phyloP scores from a whole-genome alignment of 2,113 vertebrate species.

The Onychostoma macrolepis region DNA sequence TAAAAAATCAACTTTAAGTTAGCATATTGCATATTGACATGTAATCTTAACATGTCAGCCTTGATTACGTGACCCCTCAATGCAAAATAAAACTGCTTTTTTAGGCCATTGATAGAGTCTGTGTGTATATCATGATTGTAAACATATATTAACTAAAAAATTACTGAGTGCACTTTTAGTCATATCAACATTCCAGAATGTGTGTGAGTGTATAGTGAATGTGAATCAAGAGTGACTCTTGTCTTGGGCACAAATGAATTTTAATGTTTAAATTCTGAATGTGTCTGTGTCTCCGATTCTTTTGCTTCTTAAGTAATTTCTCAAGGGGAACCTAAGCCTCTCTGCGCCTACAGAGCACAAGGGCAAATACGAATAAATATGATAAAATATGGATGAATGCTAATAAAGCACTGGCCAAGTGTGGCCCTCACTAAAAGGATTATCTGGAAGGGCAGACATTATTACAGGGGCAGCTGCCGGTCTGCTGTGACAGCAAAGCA shows the following conservation, averaged over 20 bases:
- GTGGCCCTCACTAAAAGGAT: conserved; percentile 36
- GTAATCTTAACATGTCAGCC: neutral
- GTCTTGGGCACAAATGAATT: conserved; percentile 21
- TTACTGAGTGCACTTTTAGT: neutral
- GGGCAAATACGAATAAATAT: conserved; percentile 45
- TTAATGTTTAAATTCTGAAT: conserved; percentile 37
- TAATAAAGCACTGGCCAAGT: conserved; percentile 37
- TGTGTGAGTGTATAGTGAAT: conserved; percentile 3
- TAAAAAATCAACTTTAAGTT: neutral
- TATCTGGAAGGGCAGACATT: conserved; percentile 30
- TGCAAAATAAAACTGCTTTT: neutral
- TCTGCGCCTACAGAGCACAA: conserved; percentile 1
- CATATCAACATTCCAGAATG: neutral
- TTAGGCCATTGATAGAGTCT: neutral
- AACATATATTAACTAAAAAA: neutral
- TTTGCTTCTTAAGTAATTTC: conserved; percentile 32
- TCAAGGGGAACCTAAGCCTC: conserved; percentile 21
- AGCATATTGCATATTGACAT: neutral
- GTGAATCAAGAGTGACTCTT: too few species aligned
- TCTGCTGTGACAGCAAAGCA: conserved; percentile 10
- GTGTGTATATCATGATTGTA: neutral
- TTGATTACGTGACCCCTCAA: neutral
- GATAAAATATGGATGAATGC: conserved; percentile 51
- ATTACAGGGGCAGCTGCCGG: neutral
- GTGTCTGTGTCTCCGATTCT: conserved; percentile 27